phyloP scores from a whole-genome alignment of 2,797 vertebrate genomes.

The Hafferia zeledoni region DNA sequence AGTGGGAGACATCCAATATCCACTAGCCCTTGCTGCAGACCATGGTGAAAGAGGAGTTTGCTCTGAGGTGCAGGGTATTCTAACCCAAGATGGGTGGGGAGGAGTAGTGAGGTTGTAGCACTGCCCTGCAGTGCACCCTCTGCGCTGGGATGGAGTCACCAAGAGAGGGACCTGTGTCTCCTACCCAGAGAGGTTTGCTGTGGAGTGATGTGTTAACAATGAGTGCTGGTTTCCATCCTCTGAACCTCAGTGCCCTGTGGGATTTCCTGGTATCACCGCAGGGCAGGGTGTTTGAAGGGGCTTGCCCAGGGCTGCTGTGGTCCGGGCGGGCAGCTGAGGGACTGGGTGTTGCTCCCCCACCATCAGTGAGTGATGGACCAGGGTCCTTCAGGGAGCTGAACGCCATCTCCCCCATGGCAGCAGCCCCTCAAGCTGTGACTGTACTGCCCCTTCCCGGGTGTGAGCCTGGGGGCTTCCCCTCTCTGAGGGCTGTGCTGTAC shows the following conservation, averaged over 20 bases:
- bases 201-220: not conserved
- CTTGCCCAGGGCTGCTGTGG: not conserved
- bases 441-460: rapidly evolving
- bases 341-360: not conserved
- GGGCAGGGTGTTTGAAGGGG: not conserved
- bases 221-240: not conserved
- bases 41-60: not conserved
- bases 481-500: not conserved
- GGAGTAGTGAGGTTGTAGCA: not conserved
- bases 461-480: rapidly evolving
- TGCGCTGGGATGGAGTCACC: not conserved
- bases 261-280: not conserved
- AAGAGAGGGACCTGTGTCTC: not conserved
- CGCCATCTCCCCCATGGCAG: not conserved
- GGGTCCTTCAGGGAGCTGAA: not conserved
- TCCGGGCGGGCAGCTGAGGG: not conserved
- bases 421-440: not conserved
- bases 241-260: not conserved
- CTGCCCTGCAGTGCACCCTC: not conserved
- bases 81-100: not conserved
- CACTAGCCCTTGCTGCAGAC: not conserved
- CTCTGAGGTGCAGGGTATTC: not conserved
- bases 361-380: rapidly evolving
- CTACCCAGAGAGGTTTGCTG: not conserved
- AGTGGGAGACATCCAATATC: not conserved